phyloP scores from a whole-genome alignment of 64 coral and sea anemone genomes.

The Montipora cactus region DNA sequence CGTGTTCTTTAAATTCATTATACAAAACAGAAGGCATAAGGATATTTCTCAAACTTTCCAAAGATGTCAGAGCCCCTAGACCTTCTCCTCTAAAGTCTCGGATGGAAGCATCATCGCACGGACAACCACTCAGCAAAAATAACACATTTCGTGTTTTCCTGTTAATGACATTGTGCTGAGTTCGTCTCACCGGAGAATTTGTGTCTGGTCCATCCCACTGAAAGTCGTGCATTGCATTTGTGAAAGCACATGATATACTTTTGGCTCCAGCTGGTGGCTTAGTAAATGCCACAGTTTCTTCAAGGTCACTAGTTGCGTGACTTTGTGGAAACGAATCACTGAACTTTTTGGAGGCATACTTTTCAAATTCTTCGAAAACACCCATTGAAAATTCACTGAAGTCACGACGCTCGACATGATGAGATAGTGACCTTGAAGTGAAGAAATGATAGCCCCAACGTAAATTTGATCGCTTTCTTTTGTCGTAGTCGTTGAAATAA shows the following conservation, averaged over 20 bases:
- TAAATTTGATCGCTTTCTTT: constrained; percentile 33
- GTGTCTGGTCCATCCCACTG: constrained; percentile 89
- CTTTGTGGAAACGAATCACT: constrained; percentile 70
- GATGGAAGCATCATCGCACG: constrained; percentile 53
- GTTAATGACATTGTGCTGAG: constrained; percentile 35
- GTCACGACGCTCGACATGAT: constrained; percentile 81
- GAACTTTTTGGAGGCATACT: constrained; percentile 61
- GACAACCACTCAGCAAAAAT: constrained; percentile 77
- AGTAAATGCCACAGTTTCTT: neutral
- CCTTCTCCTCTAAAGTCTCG: constrained; percentile 38
- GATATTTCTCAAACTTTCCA: constrained; percentile 55
- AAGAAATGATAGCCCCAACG: constrained; percentile 97
- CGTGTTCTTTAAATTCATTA: constrained; percentile 68
- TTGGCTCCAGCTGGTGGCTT: constrained; percentile 65
- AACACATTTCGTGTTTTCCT: constrained; percentile 57
- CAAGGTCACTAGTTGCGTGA: neutral
- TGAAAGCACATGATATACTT: constrained; percentile 83
- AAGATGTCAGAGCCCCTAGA: neutral
- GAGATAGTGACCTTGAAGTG: constrained; percentile 75
- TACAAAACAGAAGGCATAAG: constrained; percentile 70
- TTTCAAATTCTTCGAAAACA: constrained; percentile 92
- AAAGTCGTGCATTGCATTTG: constrained; percentile 91
- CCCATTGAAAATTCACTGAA: constrained; percentile 76
- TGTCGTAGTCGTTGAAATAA: constrained; percentile 66
- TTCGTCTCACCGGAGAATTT: constrained; percentile 75